phyloP scores from a whole-genome alignment of 2,888 invertebrate species.

The Zonitis immaculata region DNA sequence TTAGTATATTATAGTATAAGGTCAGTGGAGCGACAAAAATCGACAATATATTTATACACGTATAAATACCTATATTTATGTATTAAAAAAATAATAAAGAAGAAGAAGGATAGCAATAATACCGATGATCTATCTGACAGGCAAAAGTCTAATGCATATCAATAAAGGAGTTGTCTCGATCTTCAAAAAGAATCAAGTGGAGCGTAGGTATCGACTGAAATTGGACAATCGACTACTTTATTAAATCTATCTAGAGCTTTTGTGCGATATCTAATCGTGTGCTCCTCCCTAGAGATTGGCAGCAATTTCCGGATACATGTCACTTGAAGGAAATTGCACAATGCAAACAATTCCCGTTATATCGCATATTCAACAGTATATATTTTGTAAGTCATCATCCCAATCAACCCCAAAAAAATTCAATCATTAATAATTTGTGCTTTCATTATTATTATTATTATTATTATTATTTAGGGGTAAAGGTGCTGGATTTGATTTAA shows the following conservation, averaged over 20 bases:
- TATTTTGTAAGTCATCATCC: constrained; percentile 4
- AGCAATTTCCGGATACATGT: constrained; percentile 51
- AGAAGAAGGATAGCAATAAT: neutral
- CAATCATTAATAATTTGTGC: neutral
- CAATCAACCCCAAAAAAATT: neutral
- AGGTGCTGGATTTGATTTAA: constrained; percentile 1
- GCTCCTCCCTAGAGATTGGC: constrained; percentile 47
- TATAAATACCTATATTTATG: too few relatives aligned
- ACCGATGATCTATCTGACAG: constrained; percentile 16
- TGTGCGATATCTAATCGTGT: constrained; percentile 48
- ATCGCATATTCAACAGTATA: constrained; percentile 12
- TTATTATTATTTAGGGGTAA: neutral
- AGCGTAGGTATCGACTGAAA: constrained; percentile 41
- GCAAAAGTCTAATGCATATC: constrained; percentile 45
- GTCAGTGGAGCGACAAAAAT: constrained; percentile 25
- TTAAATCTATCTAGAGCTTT: constrained; percentile 47
- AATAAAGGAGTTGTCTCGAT: constrained; percentile 36
- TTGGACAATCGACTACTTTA: constrained; percentile 48
- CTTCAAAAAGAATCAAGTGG: constrained; percentile 29
- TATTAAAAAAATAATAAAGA: too few relatives aligned
- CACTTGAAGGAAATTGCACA: constrained; percentile 48
- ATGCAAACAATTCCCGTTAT: constrained; percentile 47
- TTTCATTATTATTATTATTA: neutral
- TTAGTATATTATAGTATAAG: neutral
- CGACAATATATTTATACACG: constrained; percentile 1